phyloP scores from a whole-genome alignment of 2,888 invertebrate genomes.

The Drosophila prolongata region DNA sequence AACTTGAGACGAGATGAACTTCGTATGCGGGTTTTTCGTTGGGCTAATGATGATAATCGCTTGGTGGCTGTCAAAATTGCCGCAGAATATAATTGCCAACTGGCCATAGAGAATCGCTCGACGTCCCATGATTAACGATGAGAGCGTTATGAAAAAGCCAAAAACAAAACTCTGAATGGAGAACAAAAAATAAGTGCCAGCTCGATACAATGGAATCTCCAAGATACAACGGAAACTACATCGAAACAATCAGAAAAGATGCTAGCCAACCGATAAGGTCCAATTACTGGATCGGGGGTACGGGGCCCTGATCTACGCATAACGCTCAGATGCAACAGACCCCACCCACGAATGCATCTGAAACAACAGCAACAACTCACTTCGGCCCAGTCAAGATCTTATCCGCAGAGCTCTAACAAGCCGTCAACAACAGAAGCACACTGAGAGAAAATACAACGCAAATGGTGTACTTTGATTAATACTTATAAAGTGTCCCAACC shows the following conservation, averaged over 20 bases:
- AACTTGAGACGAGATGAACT: slow-evolving; percentile 60
- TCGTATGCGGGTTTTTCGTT: slow-evolving; percentile 20
- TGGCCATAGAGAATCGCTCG: slow-evolving; percentile 49
- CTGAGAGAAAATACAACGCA: neutral
- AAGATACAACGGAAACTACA: slow-evolving; percentile 72
- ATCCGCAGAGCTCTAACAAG: slow-evolving; percentile 66
- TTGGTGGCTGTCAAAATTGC: slow-evolving; percentile 73
- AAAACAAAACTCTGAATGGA: slow-evolving; percentile 32
- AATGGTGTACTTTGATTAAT: neutral
- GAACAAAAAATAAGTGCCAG: slow-evolving; percentile 20
- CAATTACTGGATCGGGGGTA: slow-evolving; percentile 64
- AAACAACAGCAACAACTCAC: slow-evolving; percentile 52
- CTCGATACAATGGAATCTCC: slow-evolving; percentile 66
- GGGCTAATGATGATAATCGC: slow-evolving; percentile 72
- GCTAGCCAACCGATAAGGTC: slow-evolving; percentile 72
- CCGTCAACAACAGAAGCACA: slow-evolving; percentile 41
- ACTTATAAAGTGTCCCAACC: no score
- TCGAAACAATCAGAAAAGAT: slow-evolving; percentile 73
- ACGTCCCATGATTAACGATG: slow-evolving; percentile 72
- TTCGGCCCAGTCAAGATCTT: slow-evolving; percentile 75
- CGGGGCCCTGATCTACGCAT: slow-evolving; percentile 53
- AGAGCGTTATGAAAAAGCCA: slow-evolving; percentile 61
- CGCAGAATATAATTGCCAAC: slow-evolving; percentile 68
- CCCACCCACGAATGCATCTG: slow-evolving; percentile 50
- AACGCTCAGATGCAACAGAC: slow-evolving; percentile 31